Evolutionary conservation across 1,140 invertebrate genomes (phyloP).

Genomic region (Ladona fulva): DNA sequence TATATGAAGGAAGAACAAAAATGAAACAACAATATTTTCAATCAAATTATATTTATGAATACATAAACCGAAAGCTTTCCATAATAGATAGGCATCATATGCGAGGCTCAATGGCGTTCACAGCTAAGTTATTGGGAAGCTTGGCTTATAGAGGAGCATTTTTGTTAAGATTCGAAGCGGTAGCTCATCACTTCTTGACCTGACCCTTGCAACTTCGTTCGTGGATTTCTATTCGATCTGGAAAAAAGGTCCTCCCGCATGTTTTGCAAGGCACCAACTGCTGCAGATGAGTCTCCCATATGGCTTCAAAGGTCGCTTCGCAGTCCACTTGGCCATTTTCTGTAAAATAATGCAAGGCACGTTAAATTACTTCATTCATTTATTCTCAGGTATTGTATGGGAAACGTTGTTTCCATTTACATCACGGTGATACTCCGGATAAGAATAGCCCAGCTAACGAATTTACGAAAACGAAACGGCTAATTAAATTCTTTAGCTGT

Average conservation of each 20-base stretch:
- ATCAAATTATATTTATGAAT: too few species aligned
- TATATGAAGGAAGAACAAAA: too few species aligned
- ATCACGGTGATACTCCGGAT: too few species aligned
- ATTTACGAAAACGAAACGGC: too few species aligned
- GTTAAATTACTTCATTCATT: too few species aligned
- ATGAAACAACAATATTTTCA: too few species aligned
- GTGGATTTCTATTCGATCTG: conserved; percentile 57
- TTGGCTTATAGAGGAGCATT: background rate
- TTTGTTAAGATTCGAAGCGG: background rate
- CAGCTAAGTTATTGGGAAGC: background rate
- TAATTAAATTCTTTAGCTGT: too few species aligned
- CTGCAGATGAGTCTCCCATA: conserved; percentile 46
- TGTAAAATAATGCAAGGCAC: conserved; percentile 27
- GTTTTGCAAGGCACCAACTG: conserved; percentile 54
- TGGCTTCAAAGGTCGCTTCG: conserved; percentile 42
- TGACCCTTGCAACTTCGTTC: conserved; percentile 44
- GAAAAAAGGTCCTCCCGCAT: conserved; percentile 58
- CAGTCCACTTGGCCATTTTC: conserved; percentile 40
- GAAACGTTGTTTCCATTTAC: too few species aligned
- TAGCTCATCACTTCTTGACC: background rate
- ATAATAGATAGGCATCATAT: background rate
- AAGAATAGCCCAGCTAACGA: too few species aligned
- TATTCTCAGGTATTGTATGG: too few species aligned
- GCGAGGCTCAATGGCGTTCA: background rate
- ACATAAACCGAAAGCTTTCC: too few species aligned